Base-by-base conservation (phyloP, 2,113 vertebrate genomes). In the Martes martes region DNA sequence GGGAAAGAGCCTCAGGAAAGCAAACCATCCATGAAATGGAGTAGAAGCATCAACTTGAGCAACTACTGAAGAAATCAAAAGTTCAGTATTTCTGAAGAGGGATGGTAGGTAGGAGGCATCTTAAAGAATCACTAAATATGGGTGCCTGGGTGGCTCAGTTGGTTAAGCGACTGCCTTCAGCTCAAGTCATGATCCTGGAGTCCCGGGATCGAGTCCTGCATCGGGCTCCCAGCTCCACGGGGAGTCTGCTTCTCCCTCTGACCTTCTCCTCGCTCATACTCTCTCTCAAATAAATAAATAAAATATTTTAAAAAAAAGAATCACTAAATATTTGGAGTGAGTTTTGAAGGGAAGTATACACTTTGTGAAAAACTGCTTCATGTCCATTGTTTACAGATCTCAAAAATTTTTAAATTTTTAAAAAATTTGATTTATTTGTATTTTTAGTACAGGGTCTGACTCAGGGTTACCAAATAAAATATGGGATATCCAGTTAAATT, bases 21-120 rank as follows among this genome's bases (percentile, higher is more conserved):
- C 3, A 23, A 61, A 19, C 26, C 6, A 0, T 28, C 33, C 28
- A 42, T 39, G 36, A 82, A 59, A 19, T 0, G 7, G 18, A 39
- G 26, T 3, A 6, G 19, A 76, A 10, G 24, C 15, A 1, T 9
- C 0, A 76, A 59, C 4, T 3, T 0, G 7, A 80, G 59, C 31
- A 11, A 0, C 24, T 1, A 7, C 42, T 0, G 1, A 19, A 82
- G 63, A 50, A 33, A 23, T 57, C 13, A 2, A 23, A 52, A 11
- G 6, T 3, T 78, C 23, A 33, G 15, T 4, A 36, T 16, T 57
- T 21, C 59, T 28, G 33, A 57, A 21, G 65, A 85, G 6, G 7
- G 33, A 31, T 4, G 2, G 2, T 28, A 28, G 2, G 0, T 39
- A 24, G 24, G 47, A 79, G 33, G 76, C 47, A 52, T 52, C 47